Conservation (phyloP, 2,888 invertebrate species). For the Oscheius sp. region DNA sequence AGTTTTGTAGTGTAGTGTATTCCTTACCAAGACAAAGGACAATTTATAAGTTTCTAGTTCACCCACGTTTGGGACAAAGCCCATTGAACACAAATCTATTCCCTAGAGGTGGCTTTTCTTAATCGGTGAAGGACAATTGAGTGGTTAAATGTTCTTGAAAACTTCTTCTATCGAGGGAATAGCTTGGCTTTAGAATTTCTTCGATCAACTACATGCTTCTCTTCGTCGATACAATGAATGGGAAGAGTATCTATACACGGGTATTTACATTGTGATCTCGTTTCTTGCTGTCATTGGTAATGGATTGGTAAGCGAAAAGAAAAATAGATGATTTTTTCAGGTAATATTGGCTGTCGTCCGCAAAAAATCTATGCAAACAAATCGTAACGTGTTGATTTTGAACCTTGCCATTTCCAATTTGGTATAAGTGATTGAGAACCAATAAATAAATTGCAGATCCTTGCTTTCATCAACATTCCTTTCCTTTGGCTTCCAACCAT, state of each 20-base stretch:
- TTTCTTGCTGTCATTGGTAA: slow-evolving; percentile 66
- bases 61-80: too few species aligned
- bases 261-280: slow-evolving; percentile 65
- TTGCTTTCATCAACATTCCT: slow-evolving; percentile 88
- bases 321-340: slow-evolving; percentile 29
- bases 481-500: slow-evolving; percentile 73
- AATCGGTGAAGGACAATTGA: too few species aligned
- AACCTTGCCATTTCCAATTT: slow-evolving; percentile 83
- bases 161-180: not conserved
- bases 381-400: slow-evolving; percentile 88
- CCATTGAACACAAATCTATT: too few species aligned
- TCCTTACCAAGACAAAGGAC: too few species aligned
- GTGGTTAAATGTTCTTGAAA: too few species aligned
- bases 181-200: slow-evolving; percentile 22
- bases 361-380: slow-evolving; percentile 84
- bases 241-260: slow-evolving; percentile 64
- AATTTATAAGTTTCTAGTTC: too few species aligned
- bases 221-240: slow-evolving; percentile 60
- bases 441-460: slow-evolving; percentile 74
- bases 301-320: slow-evolving; percentile 55
- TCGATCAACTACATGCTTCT: slow-evolving; percentile 53
- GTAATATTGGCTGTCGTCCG: slow-evolving; percentile 77
- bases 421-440: slow-evolving; percentile 26
- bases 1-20: too few species aligned
- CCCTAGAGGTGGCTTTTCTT: too few species aligned